A percentile compares a stretch with the other conserved stretches of the same genome.
These are phyloP conservation scores for Centropristis striata DNA, from an alignment of 2,113 vertebrate species.

Conservation along the genomic window DNA sequence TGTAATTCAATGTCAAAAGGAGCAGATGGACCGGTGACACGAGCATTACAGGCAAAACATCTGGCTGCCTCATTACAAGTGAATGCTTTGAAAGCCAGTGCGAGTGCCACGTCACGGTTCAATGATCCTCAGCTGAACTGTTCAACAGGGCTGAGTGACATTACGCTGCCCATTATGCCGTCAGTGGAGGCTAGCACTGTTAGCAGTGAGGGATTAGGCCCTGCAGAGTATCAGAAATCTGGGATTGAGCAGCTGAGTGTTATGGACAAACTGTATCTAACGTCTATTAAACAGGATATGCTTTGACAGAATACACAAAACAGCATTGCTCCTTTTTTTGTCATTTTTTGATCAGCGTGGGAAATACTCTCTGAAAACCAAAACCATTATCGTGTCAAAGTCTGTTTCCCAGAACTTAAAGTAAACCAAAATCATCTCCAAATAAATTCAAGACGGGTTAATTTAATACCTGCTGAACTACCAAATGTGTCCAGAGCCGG, in stretches of 20 bases:
- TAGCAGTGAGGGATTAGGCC: slow-evolving; percentile 13
- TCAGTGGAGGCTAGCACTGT: not conserved
- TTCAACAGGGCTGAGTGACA: slow-evolving; percentile 13
- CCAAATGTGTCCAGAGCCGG: not conserved
- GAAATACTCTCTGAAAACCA: not conserved
- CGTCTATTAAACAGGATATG: not conserved
- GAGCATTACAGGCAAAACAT: slow-evolving; percentile 57
- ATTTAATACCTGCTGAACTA: not conserved
- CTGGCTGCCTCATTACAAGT: slow-evolving; percentile 58
- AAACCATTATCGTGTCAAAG: not conserved
- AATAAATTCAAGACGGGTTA: not conserved
- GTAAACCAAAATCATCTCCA: not conserved
- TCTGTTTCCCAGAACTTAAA: too few relatives aligned
- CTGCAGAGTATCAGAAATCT: not conserved
- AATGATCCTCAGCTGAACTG: slow-evolving; percentile 40
- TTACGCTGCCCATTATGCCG: not conserved
- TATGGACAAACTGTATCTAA: slow-evolving; percentile 11
- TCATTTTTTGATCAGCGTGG: not conserved
- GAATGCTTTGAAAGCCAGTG: not conserved
- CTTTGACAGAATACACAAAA: not conserved
- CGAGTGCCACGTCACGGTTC: slow-evolving; percentile 51
- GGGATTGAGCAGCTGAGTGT: not conserved
- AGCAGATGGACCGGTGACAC: slow-evolving; percentile 74
- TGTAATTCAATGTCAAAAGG: slow-evolving; percentile 47
- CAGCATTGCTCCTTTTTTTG: slow-evolving; percentile 12